Conservation (phyloP, 2,113 vertebrate species). For the Mustela nigripes region DNA sequence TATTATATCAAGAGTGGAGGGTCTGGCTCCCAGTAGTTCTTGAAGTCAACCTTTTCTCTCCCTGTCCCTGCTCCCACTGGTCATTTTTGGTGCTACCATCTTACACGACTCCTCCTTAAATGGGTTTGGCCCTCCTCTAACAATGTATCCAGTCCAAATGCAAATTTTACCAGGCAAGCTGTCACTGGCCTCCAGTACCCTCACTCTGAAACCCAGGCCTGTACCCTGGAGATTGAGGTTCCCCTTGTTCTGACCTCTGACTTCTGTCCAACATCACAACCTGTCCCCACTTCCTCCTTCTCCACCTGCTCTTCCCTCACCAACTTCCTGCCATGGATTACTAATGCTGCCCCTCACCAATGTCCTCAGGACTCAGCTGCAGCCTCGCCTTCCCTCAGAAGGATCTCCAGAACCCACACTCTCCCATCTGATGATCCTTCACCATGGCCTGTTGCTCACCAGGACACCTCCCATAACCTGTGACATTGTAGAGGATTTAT, state of each 20-base stretch:
- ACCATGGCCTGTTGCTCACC: not conserved
- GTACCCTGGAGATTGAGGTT: not conserved
- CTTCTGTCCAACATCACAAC: not conserved
- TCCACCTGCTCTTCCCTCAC: not conserved
- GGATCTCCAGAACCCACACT: not conserved
- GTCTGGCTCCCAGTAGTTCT: not conserved
- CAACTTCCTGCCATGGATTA: not conserved
- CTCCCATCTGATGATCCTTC: not conserved
- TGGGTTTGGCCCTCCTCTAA: not conserved
- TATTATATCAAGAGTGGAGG: not conserved
- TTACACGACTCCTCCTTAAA: not conserved
- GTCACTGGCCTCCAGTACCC: not conserved
- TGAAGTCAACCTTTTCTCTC: not conserved
- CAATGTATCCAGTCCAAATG: not conserved
- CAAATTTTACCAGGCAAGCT: not conserved
- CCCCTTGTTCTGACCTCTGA: not conserved
- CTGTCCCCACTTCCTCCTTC: not conserved
- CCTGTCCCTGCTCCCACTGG: not conserved
- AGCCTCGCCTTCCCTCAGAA: not conserved
- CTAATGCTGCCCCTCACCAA: not conserved
- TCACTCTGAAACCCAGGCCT: not conserved
- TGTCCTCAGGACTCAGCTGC: not conserved
- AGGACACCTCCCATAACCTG: not conserved
- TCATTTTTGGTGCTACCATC: not conserved
- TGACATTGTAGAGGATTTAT: not conserved